Base-by-base conservation (phyloP, 2,888 invertebrate genomes). In the Crematogaster levior region DNA sequence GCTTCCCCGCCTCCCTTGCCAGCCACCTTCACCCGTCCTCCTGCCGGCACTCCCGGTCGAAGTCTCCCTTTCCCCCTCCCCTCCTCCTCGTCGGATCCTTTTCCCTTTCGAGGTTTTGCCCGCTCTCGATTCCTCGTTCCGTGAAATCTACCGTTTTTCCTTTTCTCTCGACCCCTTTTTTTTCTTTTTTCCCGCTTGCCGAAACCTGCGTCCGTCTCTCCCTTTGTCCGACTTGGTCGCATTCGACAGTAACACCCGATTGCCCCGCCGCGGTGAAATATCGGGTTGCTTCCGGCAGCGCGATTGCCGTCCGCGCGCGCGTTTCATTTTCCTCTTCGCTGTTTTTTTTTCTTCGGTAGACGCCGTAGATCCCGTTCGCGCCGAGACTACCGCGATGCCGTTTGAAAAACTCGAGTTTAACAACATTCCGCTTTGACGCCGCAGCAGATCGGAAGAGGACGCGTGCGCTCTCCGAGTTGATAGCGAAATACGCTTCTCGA, bases 1-100 rank as follows among this genome's bases (percentile, higher is more conserved):
- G 27, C 0, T 9, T 15, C 18, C 24, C 43, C 4, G 21, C 66
- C 68, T 27, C 4, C 60, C 30, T 15, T 37, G 10, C n/a, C 21
- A n/a, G n/a, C 43, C 18, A 15, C 24, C 24, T 34, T 48, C 63
- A 9, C 12, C 65, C 37, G 56, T 70, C 66, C 66, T 66, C n/a
- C 30, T 21, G 40, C 40, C 56, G 81, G 53, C 85, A 73, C 80
- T 85, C 83, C 79, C 83, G 60, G 72, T 65, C 87, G 85, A 85
- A 85, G 75, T 88, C 68, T 65, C 63, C 75, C 48, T n/a, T 9
- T 24, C 24, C 15, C 6, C 15, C 12, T 12, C 30, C 15, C 18
- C 3, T 70, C 53, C 21, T 43, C 4, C 21, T 18, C n/a, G 5
- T 0, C 61, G 15, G 5, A 43, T 53, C 24, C 48, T 15, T 24